Percentiles rank a stretch among this genome's conserved stretches.
Conservation (phyloP, 2,888 invertebrate genomes). For the Therioaphis trifolii region DNA sequence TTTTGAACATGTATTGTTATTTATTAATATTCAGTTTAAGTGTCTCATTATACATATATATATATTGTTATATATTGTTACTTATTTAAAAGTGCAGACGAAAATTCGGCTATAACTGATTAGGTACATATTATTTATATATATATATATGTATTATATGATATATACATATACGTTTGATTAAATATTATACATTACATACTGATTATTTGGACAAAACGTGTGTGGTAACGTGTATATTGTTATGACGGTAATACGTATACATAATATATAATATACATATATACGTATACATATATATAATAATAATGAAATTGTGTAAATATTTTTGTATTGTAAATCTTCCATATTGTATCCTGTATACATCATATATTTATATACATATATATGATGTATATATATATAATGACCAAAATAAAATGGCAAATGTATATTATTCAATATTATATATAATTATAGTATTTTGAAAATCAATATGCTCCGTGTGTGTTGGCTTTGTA, state of each 20-base stretch:
- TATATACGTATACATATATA: neutral
- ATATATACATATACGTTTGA: too few relatives aligned
- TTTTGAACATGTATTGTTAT: slow-evolving; percentile 22
- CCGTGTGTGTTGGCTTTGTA: slow-evolving; percentile 20
- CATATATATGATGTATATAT: too few relatives aligned
- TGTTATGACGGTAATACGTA: neutral
- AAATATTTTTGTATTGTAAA: slow-evolving; percentile 60
- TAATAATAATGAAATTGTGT: slow-evolving; percentile 39
- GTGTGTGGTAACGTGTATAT: neutral
- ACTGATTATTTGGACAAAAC: slow-evolving; percentile 3
- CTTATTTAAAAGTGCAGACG: slow-evolving; percentile 5
- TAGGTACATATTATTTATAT: slow-evolving; percentile 5
- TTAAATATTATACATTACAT: neutral
- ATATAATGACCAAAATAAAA: slow-evolving; percentile 49
- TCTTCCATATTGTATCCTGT: slow-evolving; percentile 47
- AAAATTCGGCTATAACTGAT: too few relatives aligned
- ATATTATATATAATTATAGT: slow-evolving; percentile 54
- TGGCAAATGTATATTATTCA: slow-evolving; percentile 46
- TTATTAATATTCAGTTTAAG: slow-evolving; percentile 22
- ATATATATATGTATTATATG: too few relatives aligned
- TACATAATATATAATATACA: slow-evolving; percentile 3
- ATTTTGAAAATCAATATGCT: slow-evolving; percentile 45
- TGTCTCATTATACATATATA: too few relatives aligned
- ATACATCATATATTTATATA: too few relatives aligned
- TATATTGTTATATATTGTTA: too few relatives aligned